Conservation (phyloP, 2,888 invertebrate genomes). For the Bedellia somnulentella region DNA sequence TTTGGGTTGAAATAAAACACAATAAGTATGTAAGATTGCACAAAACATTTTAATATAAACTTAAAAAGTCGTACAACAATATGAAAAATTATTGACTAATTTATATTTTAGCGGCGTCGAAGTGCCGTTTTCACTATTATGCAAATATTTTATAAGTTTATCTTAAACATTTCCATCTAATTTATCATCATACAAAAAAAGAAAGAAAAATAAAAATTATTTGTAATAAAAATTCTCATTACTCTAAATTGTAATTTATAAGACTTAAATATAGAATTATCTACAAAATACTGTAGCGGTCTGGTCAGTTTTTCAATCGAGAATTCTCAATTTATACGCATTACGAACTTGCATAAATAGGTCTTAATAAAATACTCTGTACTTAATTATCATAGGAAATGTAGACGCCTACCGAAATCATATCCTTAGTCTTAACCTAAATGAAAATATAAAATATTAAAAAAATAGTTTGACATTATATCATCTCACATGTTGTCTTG, state of each 20-base stretch:
- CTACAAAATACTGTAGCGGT: conserved; percentile 58
- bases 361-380: conserved; percentile 46
- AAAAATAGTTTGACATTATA: conserved; percentile 54
- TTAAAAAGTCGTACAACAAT: conserved; percentile 85
- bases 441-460: conserved; percentile 60
- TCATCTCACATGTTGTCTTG: no score
- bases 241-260: conserved; percentile 48
- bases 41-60: conserved; percentile 86
- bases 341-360: conserved; percentile 41
- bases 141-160: conserved; percentile 69
- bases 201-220: conserved; percentile 54
- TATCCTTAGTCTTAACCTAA: conserved; percentile 53
- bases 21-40: conserved; percentile 64
- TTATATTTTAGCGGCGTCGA: conserved; percentile 71
- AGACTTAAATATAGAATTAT: conserved; percentile 55
- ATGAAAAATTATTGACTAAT: conserved; percentile 83
- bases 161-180: conserved; percentile 62
- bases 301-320: conserved; percentile 54
- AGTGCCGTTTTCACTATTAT: conserved; percentile 64
- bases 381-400: conserved; percentile 37
- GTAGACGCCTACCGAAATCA: conserved; percentile 18
- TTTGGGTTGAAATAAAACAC: conserved; percentile 22
- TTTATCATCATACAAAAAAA: conserved; percentile 62
- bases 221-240: conserved; percentile 59
- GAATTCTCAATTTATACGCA: conserved; percentile 26